Conservation (phyloP, 2,888 invertebrate genomes). For the Altica lythri region DNA sequence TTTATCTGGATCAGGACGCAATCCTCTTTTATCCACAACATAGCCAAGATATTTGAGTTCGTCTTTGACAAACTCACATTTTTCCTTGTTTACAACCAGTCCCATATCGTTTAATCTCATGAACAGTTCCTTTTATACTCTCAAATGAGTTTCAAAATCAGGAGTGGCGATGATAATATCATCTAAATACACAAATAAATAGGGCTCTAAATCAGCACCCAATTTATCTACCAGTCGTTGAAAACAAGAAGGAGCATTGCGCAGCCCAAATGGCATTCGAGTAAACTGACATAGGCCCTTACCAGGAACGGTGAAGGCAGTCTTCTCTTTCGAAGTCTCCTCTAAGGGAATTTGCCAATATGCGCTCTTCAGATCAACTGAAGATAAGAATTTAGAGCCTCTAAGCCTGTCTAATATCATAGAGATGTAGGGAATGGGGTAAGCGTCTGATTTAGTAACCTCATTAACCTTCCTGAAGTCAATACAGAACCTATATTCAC, state of each 20-base stretch:
- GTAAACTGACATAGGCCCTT: too few species aligned
- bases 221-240: too few species aligned
- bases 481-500: constrained; percentile 35
- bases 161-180: constrained; percentile 28
- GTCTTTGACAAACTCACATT: constrained; percentile 28
- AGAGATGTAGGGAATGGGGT: constrained; percentile 26
- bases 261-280: too few species aligned
- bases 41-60: constrained; percentile 32
- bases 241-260: too few species aligned
- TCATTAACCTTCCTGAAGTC: constrained; percentile 37
- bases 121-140: constrained; percentile 29
- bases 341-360: too few species aligned
- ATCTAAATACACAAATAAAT: too few species aligned
- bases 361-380: too few species aligned
- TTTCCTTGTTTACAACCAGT: constrained; percentile 8
- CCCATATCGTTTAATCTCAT: constrained; percentile 26
- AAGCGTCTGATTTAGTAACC: constrained; percentile 23
- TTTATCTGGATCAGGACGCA: constrained; percentile 21
- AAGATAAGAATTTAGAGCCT: too few species aligned
- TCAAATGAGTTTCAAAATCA: constrained; percentile 29
- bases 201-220: too few species aligned
- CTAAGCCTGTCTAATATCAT: too few species aligned
- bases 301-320: too few species aligned
- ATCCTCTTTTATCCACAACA: neutral
- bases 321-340: too few species aligned